These are phyloP conservation scores for Raja brachyura DNA, from an alignment of 2,113 vertebrate species.

Conservation along the genomic window DNA sequence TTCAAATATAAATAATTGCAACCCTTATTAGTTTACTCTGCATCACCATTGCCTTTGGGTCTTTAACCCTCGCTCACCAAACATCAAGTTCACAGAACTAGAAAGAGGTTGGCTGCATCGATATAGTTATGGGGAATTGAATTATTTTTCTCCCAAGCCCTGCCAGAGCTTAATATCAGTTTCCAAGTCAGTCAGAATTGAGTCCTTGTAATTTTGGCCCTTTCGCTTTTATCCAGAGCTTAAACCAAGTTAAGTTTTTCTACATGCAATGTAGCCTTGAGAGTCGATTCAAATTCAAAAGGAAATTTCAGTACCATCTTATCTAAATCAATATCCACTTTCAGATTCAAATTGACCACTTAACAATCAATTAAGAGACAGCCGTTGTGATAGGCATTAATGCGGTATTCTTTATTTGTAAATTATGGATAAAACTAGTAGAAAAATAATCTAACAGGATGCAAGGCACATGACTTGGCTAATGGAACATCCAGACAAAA, in stretches of 20 bases:
- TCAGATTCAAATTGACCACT: neutral
- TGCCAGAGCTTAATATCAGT: neutral
- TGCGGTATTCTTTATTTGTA: neutral
- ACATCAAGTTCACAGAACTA: neutral
- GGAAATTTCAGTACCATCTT: neutral
- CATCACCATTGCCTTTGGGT: neutral
- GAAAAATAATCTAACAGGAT: neutral
- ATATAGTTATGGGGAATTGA: neutral
- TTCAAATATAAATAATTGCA: too few relatives aligned
- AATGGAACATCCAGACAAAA: too few relatives aligned
- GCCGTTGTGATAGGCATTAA: neutral
- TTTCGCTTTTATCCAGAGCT: neutral
- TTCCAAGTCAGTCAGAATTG: neutral
- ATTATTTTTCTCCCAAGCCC: neutral
- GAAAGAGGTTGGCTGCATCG: neutral
- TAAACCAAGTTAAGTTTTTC: neutral
- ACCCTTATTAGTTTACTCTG: too few relatives aligned
- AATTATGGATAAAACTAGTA: neutral
- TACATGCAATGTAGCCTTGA: neutral
- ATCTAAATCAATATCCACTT: neutral
- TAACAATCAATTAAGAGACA: neutral
- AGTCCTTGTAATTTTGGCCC: neutral
- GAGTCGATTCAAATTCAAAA: neutral
- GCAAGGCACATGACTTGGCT: too few relatives aligned
- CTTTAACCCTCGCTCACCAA: neutral